phyloP scores from a whole-genome alignment of 2,888 invertebrate genomes.

The Synanthedon andrenaeformis region DNA sequence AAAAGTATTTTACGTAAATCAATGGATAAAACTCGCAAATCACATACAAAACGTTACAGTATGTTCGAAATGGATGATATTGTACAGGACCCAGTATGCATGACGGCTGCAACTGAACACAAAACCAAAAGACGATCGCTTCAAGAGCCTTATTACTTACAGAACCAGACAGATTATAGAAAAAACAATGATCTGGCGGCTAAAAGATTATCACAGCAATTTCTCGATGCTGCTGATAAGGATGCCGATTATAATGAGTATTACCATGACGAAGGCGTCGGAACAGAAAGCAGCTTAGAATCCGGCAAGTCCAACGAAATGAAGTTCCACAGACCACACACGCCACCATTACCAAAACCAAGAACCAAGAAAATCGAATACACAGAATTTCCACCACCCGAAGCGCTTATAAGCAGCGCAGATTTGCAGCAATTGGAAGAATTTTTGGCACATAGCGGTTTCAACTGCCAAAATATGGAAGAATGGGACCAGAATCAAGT shows the following conservation, averaged over 20 bases:
- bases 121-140: constrained; percentile 79
- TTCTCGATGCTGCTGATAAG: constrained; percentile 65
- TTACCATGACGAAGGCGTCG: constrained; percentile 74
- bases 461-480: constrained; percentile 76
- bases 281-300: constrained; percentile 70
- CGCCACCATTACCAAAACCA: constrained; percentile 65
- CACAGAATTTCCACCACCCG: constrained; percentile 61
- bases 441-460: constrained; percentile 77
- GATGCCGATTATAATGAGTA: constrained; percentile 67
- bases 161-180: constrained; percentile 62
- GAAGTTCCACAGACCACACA: constrained; percentile 59
- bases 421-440: constrained; percentile 78
- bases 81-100: constrained; percentile 57
- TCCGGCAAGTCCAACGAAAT: constrained; percentile 68
- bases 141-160: constrained; percentile 78
- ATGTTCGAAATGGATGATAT: constrained; percentile 82
- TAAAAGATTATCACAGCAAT: constrained; percentile 62
- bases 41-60: constrained; percentile 77
- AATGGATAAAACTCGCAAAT: constrained; percentile 65
- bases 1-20: constrained; percentile 79
- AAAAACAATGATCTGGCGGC: constrained; percentile 68
- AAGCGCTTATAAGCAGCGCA: constrained; percentile 68
- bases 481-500: constrained; percentile 78
- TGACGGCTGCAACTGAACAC: constrained; percentile 56
- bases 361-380: constrained; percentile 61